Conservation (phyloP, 2,888 invertebrate species). For the Limnephilus lunatus region DNA sequence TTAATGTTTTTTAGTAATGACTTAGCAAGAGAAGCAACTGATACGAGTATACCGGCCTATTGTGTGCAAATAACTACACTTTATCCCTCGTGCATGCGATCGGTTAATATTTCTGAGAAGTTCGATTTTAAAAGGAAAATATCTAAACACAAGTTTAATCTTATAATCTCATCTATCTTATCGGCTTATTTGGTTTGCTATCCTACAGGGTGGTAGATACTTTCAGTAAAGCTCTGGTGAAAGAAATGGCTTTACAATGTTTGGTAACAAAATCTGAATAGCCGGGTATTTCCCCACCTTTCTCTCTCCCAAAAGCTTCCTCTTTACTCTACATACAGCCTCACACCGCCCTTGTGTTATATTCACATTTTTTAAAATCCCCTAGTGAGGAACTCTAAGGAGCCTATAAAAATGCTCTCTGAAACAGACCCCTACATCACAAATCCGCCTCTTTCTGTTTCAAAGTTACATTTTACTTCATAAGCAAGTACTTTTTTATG, state of each 20-base stretch:
- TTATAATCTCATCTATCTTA: too few species aligned
- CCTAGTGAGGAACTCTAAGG: neutral
- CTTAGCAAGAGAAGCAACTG: too few species aligned
- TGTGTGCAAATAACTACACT: neutral
- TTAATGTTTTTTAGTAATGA: too few species aligned
- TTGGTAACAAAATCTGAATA: too few species aligned
- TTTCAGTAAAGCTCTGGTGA: too few species aligned
- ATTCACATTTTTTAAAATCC: neutral
- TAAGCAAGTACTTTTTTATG: neutral
- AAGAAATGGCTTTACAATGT: too few species aligned
- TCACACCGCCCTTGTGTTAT: too few species aligned
- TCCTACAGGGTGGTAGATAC: too few species aligned
- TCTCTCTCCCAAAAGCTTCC: too few species aligned
- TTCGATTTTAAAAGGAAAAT: neutral
- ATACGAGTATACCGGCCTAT: too few species aligned
- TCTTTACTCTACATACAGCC: too few species aligned
- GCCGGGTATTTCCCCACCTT: too few species aligned
- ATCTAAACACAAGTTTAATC: neutral
- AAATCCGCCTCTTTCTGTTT: neutral
- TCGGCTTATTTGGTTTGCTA: neutral
- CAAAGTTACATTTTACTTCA: neutral
- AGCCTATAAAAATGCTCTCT: neutral
- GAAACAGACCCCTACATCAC: neutral
- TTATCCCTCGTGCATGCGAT: neutral
- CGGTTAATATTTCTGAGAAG: neutral